Percentiles rank a stretch among this genome's conserved stretches.
Conservation (phyloP, 2,888 invertebrate genomes). For the Diogma glabrata region DNA sequence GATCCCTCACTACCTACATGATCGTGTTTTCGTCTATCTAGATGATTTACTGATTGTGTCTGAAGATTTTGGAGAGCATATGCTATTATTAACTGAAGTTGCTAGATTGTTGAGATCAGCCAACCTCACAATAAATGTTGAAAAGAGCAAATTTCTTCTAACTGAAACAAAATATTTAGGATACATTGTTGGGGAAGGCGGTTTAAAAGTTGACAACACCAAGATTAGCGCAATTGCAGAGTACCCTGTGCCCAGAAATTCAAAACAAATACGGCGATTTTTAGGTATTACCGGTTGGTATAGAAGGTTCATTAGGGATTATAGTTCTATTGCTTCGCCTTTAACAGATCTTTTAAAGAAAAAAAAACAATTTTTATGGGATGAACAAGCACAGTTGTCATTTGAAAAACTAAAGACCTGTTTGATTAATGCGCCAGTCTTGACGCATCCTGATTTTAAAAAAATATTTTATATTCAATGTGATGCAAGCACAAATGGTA, state of each 20-base stretch:
- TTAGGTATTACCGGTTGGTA: too few species aligned
- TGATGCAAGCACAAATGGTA: not conserved
- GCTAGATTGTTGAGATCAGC: not conserved
- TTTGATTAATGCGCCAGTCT: not conserved
- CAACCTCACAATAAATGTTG: not conserved
- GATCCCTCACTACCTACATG: too few species aligned
- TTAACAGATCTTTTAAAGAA: not conserved
- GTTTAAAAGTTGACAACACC: not conserved
- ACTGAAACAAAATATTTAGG: not conserved
- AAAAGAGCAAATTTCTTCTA: not conserved
- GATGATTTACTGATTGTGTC: not conserved
- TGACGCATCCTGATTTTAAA: not conserved
- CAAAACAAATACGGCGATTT: not conserved
- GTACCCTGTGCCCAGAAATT: not conserved
- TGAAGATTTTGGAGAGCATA: not conserved
- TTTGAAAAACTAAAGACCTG: not conserved
- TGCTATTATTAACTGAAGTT: not conserved
- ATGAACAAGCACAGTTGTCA: not conserved
- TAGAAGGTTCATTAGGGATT: too few species aligned
- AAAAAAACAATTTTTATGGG: not conserved
- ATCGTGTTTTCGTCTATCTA: not conserved
- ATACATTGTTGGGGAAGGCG: not conserved
- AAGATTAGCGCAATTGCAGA: not conserved
- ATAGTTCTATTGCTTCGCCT: not conserved
- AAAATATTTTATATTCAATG: not conserved